Conservation (phyloP, 2,797 vertebrate genomes). For the Picus viridis region DNA sequence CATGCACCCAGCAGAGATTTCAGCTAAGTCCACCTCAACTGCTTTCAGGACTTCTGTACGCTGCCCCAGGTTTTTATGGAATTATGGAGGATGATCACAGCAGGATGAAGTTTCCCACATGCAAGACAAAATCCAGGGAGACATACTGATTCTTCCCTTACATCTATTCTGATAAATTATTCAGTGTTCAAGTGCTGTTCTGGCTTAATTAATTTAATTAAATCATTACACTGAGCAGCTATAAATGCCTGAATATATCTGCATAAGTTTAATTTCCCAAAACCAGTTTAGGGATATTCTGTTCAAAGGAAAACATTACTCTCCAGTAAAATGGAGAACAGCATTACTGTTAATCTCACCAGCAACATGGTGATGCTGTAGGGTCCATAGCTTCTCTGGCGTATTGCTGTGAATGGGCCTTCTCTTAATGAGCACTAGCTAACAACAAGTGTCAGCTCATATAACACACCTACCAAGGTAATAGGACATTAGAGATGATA, state of each 20-base stretch:
- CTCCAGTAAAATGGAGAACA: slow-evolving; percentile 9
- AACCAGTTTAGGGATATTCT: slow-evolving; percentile 18
- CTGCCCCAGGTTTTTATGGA: not conserved
- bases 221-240: slow-evolving; percentile 50
- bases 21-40: not conserved
- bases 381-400: not conserved
- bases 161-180: slow-evolving; percentile 62
- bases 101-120: rapidly evolving
- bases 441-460: not conserved
- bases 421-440: not conserved
- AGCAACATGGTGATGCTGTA: not conserved
- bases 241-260: slow-evolving; percentile 49
- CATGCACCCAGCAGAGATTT: not conserved
- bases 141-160: slow-evolving; percentile 10
- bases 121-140: slow-evolving; percentile 24
- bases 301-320: slow-evolving; percentile 33
- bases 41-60: not conserved
- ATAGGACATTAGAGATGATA: not conserved
- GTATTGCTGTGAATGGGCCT: not conserved
- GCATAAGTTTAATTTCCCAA: slow-evolving; percentile 17
- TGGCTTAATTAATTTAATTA: slow-evolving; percentile 68
- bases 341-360: not conserved
- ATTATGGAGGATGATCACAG: not conserved
- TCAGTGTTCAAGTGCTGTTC: slow-evolving; percentile 45
- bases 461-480: not conserved